Base-by-base conservation (phyloP, 30 jellyfish, hydroid and myxozoan genomes). In the Pseudorhiza aurosa region DNA sequence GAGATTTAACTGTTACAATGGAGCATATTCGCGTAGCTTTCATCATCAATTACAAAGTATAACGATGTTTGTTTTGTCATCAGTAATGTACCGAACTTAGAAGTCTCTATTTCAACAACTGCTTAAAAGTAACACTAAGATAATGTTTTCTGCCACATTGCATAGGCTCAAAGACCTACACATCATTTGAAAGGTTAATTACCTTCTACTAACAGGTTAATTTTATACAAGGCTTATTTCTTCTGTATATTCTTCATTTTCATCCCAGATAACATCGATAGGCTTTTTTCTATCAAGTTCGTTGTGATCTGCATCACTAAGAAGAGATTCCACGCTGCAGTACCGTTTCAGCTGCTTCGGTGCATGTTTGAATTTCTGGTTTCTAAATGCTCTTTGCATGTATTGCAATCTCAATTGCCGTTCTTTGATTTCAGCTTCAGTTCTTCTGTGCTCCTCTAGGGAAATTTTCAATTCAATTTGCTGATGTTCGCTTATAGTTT, bases 281-380 rank as follows among this genome's bases (percentile, higher is more conserved):
- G 69, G 49, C 19, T 4, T n/a, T 15, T 65, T 59, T 44, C 63
- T 77, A 26, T 56, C 82, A 8, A 17, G 3, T 11, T 53, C 75
- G 1, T 32, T 30, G 1, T 43, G 82, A 35, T 29, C 82, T 1
- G 37, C 27, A 29, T 80, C 82, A 26, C 82, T 68, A 35, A 80
- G 33, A 57, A 80, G 47, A 22, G 91, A 80, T 47, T 80, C 91
- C 57, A 49, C 72, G 35, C 91, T 80, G 84, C 91, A 80, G 30
- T 80, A 80, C 29, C 91, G 58, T 60, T 80, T 80, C 26, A 80
- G 19, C 24, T 46, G 83, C 59, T 80, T 80, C 10, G 91, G 91
- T 19, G 81, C 81, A 12, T 70, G 22, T 33, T 55, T 80, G 69
- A 80, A 80, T 28, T 80, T 80, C 25, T 12, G 4, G 51, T 47